Percentiles rank a stretch among this genome's conserved stretches.
Conservation (phyloP, 1,140 invertebrate species). For the Trissolcus basalis region DNA sequence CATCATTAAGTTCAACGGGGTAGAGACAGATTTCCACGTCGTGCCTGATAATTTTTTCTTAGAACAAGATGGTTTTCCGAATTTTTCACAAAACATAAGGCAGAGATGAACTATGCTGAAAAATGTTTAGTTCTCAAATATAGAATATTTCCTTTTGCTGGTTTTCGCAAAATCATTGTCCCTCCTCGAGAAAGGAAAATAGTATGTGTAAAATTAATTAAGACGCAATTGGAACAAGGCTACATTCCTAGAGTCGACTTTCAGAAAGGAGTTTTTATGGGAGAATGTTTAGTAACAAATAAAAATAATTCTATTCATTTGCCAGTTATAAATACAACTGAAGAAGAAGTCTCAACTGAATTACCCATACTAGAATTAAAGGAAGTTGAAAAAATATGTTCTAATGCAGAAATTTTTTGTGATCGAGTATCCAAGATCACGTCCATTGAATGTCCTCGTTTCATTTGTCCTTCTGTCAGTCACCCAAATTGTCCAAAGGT, state of each 20-base stretch:
- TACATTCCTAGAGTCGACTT: neutral
- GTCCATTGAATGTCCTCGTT: neutral
- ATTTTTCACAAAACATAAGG: constrained; percentile 7
- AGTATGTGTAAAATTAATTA: neutral
- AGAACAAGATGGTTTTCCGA: constrained; percentile 11
- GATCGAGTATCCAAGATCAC: neutral
- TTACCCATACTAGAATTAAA: neutral
- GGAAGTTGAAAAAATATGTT: neutral
- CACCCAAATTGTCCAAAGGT: neutral
- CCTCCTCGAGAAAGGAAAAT: neutral
- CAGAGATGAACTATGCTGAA: neutral
- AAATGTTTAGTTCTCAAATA: neutral
- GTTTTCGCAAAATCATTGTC: neutral
- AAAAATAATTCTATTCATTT: neutral
- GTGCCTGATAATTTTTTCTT: constrained; percentile 13
- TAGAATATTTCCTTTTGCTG: neutral
- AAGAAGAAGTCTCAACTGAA: neutral
- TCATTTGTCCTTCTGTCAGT: neutral
- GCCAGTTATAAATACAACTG: neutral
- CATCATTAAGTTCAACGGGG: neutral
- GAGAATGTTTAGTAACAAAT: constrained; percentile 3
- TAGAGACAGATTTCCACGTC: constrained; percentile 3
- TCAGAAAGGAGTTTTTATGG: neutral
- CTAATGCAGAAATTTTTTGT: neutral
- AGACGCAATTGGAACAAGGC: neutral